phyloP scores from a whole-genome alignment of 2,797 vertebrate species.

The Platyrinchus mystaceus region DNA sequence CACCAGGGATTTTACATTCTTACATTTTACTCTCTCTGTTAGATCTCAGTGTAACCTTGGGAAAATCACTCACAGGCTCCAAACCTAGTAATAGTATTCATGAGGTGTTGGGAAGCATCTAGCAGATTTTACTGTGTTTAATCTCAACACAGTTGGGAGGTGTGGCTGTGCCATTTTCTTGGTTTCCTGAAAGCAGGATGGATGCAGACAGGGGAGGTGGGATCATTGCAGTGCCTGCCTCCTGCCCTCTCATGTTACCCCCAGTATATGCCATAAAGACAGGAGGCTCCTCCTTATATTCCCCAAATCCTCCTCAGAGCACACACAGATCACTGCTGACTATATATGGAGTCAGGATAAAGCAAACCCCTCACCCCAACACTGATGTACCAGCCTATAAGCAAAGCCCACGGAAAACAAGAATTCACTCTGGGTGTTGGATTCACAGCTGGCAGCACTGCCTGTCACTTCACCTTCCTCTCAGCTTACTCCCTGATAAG shows the following conservation, averaged over 20 bases:
- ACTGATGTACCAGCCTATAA: background rate
- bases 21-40: background rate
- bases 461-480: slow-evolving; percentile 1
- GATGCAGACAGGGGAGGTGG: background rate
- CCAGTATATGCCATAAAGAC: background rate
- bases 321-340: background rate
- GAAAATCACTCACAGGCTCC: background rate
- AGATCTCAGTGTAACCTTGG: background rate
- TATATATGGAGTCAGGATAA: background rate
- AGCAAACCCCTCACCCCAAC: background rate
- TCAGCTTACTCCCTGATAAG: background rate
- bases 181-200: background rate
- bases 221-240: background rate
- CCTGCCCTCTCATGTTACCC: background rate
- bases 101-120: background rate
- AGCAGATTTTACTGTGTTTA: background rate
- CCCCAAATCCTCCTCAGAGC: background rate
- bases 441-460: background rate
- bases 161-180: background rate
- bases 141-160: rapidly evolving
- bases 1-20: background rate
- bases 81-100: background rate
- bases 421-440: background rate
- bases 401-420: background rate
- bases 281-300: background rate